A percentile compares a stretch with the other conserved stretches of the same genome.
phyloP scores from a whole-genome alignment of 2,888 invertebrate genomes.

The Machimus rusticus region DNA sequence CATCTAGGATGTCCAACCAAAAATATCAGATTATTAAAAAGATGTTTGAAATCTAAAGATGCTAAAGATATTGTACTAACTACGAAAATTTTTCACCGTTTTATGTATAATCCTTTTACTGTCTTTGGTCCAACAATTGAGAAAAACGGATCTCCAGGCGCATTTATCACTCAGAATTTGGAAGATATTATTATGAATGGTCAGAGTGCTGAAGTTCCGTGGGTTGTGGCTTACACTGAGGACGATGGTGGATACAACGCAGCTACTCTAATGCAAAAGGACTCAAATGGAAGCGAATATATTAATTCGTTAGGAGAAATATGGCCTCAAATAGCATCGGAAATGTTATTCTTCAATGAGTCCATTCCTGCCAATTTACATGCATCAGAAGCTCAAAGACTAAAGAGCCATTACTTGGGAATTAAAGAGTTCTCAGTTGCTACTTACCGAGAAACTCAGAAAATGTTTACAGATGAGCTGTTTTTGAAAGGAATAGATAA shows the following conservation, averaged over 20 bases:
- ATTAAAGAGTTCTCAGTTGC: slow-evolving; percentile 65
- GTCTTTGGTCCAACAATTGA: slow-evolving; percentile 79
- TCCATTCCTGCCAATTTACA: slow-evolving; percentile 58
- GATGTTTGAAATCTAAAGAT: slow-evolving; percentile 71
- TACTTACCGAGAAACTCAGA: slow-evolving; percentile 58
- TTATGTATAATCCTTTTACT: slow-evolving; percentile 73
- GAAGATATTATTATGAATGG: slow-evolving; percentile 69
- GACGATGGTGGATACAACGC: slow-evolving; percentile 80
- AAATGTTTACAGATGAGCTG: slow-evolving; percentile 72
- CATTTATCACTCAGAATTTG: slow-evolving; percentile 74
- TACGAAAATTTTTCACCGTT: slow-evolving; percentile 58
- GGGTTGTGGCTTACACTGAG: slow-evolving; percentile 72
- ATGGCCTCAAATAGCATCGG: slow-evolving; percentile 69
- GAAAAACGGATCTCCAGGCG: slow-evolving; percentile 61
- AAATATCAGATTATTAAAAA: slow-evolving; percentile 66
- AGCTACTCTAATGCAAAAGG: slow-evolving; percentile 59
- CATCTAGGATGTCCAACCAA: slow-evolving; percentile 71
- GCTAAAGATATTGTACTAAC: slow-evolving; percentile 69
- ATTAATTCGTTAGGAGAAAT: slow-evolving; percentile 66
- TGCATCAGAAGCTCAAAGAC: slow-evolving; percentile 64
- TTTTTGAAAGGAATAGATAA: slow-evolving; percentile 70
- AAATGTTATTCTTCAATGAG: slow-evolving; percentile 70
- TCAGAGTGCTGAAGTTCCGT: slow-evolving; percentile 71
- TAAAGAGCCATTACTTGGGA: slow-evolving; percentile 68
- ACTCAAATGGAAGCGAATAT: slow-evolving; percentile 55